Evolutionary conservation across 2,888 invertebrate species (phyloP), one percentile per base, ranked within the genome.

Genomic region (Bugulina stolonifera): DNA sequence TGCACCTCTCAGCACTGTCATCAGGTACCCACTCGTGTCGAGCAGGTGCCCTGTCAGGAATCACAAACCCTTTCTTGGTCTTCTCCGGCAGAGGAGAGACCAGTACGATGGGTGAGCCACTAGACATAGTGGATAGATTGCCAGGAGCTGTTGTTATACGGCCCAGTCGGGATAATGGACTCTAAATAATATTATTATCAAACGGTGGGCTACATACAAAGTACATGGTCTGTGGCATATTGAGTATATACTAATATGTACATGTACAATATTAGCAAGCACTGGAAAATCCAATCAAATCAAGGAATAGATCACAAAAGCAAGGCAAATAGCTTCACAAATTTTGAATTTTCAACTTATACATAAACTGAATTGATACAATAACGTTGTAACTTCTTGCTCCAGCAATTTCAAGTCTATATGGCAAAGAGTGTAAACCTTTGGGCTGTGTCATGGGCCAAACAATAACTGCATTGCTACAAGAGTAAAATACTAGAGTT

Each of bases 1-100:
- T 93, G 80, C 94, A 94, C 74, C 90, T 88, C 27, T 89, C 87
- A 0, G 83, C 81, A 58, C 80, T 77, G 75, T 89, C 89, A 82
- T 94, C 93, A 14, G 89, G 89, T 1, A 90, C 87, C 94, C 94
- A 94, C 77, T 93, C 89, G 5, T 90, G 89, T 77, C 90, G 91
- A 0, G 87, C 85, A 0, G 94, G 94, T 23, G 91, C 90, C 75
- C 87, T 87, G 27, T 88, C 87, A 0, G 94, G 94, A 89, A 93
- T 91, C 69, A 89, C 84, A 81, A 93, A 93, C 14, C 76, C 35
- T n/a, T 5, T 5, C n/a, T n/a, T 64, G 3, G 25, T 35, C 25
- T 55, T 52, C 22, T 52, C 18, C 18, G 27, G 18, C 1, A 52
- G 29, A 25, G 52, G 54, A 18, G 70, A 27, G 34, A 35, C 14